Base-by-base conservation (phyloP, 2,888 invertebrate genomes). In the Idaea aversata region DNA sequence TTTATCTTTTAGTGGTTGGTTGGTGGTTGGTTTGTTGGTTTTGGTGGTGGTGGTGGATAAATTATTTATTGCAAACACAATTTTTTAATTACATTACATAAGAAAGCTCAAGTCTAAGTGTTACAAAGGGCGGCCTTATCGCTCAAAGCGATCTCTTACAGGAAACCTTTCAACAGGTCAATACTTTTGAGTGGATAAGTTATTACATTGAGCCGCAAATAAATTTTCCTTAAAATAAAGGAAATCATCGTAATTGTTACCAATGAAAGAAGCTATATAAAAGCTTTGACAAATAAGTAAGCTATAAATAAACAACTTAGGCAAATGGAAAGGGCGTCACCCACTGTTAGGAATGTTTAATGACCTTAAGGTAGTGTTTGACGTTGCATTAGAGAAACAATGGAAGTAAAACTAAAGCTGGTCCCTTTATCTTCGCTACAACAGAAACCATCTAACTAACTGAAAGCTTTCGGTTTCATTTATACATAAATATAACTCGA, bases 351-450 rank as follows among this genome's bases (percentile, higher is more conserved):
- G 82, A 70, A 81, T 85, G 78, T 83, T 83, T 85, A 88, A 89
- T 84, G 88, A 87, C 79, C 82, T 82, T 77, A 80, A 84, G 82
- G 82, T 80, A 75, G 84, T 81, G 81, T 85, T 83, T 84, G 84
- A 81, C 82, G 84, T 80, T 87, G 86, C 88, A 88, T 90, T 90
- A 90, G 81, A 73, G 80, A 70, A 86, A 90, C 90, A 90, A 89
- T 85, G 72, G 87, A 75, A 73, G 77, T 75, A 80, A 77, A 88
- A 88, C 88, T 86, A 83, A 84, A 83, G 84, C 85, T 83, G 80
- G 77, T 82, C 78, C 80, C 85, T 86, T 85, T 88, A 88, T 88
- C 88, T 85, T 85, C 76, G 71, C 82, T 78, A 84, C 87, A 83
- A 87, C 84, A 87, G 85, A 86, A 85, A 83, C 83, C 77, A 79